Evolutionary conservation across 2,888 invertebrate species (phyloP).

Genomic region (Exocentrus adspersus): DNA sequence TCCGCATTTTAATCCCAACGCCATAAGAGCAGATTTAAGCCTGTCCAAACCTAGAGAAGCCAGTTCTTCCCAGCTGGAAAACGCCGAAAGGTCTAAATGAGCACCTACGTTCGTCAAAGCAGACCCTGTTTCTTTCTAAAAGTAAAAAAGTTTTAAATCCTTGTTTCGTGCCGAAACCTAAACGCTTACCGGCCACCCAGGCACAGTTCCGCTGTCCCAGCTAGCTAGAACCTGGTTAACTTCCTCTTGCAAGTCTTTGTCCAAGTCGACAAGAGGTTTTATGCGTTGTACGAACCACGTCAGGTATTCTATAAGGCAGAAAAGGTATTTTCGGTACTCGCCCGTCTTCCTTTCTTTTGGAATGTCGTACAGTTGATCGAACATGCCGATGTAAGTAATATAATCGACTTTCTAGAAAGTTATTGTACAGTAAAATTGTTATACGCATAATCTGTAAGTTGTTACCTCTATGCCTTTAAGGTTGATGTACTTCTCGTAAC

Average conservation of each 20-base stretch:
- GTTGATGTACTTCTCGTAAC: slow-evolving; percentile 96
- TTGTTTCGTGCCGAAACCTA: not conserved
- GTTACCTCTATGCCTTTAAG: slow-evolving; percentile 93
- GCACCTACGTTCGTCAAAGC: slow-evolving; percentile 95
- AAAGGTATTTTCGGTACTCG: slow-evolving; percentile 86
- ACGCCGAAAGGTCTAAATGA: slow-evolving; percentile 97
- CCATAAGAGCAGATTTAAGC: slow-evolving; percentile 96
- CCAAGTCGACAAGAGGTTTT: slow-evolving; percentile 86
- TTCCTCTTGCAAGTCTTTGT: slow-evolving; percentile 80
- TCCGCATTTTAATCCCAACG: slow-evolving; percentile 96
- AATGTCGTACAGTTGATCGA: slow-evolving; percentile 96
- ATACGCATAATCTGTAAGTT: too few relatives aligned
- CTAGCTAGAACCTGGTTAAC: slow-evolving; percentile 84
- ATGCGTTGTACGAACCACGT: slow-evolving; percentile 84
- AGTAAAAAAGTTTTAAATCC: slow-evolving; percentile 26
- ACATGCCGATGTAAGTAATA: slow-evolving; percentile 90
- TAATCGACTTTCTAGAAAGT: slow-evolving; percentile 85
- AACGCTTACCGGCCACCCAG: slow-evolving; percentile 87
- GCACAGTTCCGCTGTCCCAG: slow-evolving; percentile 90
- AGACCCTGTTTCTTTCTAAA: slow-evolving; percentile 89
- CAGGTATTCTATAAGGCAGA: slow-evolving; percentile 85
- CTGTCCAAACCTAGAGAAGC: slow-evolving; percentile 97
- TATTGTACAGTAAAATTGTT: too few relatives aligned
- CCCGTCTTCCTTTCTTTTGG: slow-evolving; percentile 90
- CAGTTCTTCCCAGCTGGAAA: slow-evolving; percentile 96